Evolutionary conservation across 2,797 vertebrate genomes (phyloP).

Genomic region (Margarornis squamiger): DNA sequence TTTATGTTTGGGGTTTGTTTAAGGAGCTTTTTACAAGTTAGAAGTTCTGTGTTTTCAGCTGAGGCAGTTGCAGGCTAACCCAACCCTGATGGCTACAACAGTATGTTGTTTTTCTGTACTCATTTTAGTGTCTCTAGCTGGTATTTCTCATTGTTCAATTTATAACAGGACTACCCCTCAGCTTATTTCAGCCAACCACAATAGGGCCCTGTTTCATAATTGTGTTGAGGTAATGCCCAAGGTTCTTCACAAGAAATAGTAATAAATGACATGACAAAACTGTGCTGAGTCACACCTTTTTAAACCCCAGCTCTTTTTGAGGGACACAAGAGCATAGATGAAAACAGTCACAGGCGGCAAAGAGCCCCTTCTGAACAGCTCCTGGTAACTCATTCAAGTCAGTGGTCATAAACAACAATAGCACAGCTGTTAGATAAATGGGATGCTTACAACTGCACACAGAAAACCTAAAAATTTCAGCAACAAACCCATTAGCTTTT

Average conservation of each 20-base stretch:
- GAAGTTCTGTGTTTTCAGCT: background rate
- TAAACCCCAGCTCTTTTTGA: slow-evolving; percentile 25
- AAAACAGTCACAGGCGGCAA: background rate
- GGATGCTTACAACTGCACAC: slow-evolving; percentile 24
- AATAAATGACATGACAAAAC: slow-evolving; percentile 6
- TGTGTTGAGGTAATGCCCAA: slow-evolving; percentile 25
- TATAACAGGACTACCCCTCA: background rate
- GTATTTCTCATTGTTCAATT: slow-evolving; percentile 5
- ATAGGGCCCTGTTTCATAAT: background rate
- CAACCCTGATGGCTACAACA: background rate
- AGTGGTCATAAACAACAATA: slow-evolving; percentile 44
- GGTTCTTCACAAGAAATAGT: slow-evolving; percentile 22
- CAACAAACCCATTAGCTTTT: slow-evolving; percentile 46
- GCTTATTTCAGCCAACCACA: background rate
- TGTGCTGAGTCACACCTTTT: slow-evolving; percentile 56
- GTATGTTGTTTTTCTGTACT: background rate
- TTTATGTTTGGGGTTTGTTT: background rate
- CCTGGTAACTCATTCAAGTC: slow-evolving; percentile 53
- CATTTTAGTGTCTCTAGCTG: background rate
- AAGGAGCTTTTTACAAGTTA: background rate
- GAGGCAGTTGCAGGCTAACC: background rate
- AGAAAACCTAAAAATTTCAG: slow-evolving; percentile 56
- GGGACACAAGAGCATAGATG: slow-evolving; percentile 1
- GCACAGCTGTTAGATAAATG: slow-evolving; percentile 60
- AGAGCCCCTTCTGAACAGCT: slow-evolving; percentile 35